Percentiles rank a stretch among this genome's conserved stretches.
Conservation (phyloP, 2,888 invertebrate genomes). For the Byasa hedistus region DNA sequence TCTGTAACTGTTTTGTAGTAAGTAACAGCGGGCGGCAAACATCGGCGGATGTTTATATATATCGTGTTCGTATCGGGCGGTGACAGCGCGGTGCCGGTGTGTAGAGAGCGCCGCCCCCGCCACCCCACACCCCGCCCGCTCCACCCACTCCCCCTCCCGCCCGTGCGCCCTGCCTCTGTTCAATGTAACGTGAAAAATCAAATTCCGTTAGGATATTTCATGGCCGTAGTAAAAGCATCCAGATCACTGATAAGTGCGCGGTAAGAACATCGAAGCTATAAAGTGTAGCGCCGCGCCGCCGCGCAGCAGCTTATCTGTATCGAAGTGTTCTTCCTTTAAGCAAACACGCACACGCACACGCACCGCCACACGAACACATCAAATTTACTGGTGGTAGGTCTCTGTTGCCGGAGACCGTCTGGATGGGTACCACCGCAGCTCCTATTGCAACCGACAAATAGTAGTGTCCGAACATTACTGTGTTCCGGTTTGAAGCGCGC, state of each 20-base stretch:
- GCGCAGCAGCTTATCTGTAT: not conserved
- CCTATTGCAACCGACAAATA: no score
- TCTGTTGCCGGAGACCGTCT: no score
- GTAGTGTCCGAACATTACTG: no score
- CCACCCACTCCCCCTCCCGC: not conserved
- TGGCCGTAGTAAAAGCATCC: not conserved
- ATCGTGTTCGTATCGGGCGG: not conserved
- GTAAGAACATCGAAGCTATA: not conserved
- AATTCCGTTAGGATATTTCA: not conserved
- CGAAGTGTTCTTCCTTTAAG: not conserved
- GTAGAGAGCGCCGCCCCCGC: not conserved
- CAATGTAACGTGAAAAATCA: slow-evolving; percentile 1
- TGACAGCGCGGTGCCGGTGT: not conserved
- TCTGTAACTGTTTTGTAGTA: no score
- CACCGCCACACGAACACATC: not conserved
- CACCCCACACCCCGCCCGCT: not conserved
- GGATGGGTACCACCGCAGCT: no score
- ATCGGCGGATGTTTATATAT: not conserved
- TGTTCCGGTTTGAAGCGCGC: no score
- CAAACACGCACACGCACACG: not conserved
- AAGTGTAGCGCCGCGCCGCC: not conserved
- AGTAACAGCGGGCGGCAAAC: no score
- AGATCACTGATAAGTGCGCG: not conserved
- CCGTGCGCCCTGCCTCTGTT: not conserved
- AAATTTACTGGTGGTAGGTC: no score